A percentile compares a stretch with the other conserved stretches of the same genome.
Conservation (phyloP, 2,888 invertebrate genomes). For the Cetonia aurata region DNA sequence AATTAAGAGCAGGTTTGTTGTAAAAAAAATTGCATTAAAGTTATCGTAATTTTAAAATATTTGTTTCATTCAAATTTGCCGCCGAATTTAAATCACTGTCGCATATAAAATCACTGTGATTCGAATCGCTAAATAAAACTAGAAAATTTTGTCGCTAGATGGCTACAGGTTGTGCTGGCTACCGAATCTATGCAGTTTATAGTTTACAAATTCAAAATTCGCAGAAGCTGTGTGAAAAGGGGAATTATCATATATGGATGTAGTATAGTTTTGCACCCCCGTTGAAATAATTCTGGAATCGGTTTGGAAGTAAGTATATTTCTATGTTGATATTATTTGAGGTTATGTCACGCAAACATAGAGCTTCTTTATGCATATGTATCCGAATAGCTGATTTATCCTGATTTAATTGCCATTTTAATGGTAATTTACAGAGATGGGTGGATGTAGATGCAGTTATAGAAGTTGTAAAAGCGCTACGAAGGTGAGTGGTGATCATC, state of each 20-base stretch:
- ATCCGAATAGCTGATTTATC: not conserved
- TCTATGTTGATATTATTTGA: not conserved
- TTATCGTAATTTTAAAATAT: slow-evolving; percentile 40
- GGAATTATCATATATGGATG: too few relatives aligned
- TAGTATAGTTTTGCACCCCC: too few relatives aligned
- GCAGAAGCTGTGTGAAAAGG: too few relatives aligned
- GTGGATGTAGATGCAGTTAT: slow-evolving; percentile 73
- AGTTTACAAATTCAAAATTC: not conserved
- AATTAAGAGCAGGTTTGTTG: slow-evolving; percentile 30
- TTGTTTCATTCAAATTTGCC: slow-evolving; percentile 21
- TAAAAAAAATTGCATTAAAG: slow-evolving; percentile 44
- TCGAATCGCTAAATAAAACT: not conserved
- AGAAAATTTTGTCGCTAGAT: not conserved
- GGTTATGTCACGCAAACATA: slow-evolving; percentile 9
- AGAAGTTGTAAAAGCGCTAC: slow-evolving; percentile 69
- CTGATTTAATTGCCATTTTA: not conserved
- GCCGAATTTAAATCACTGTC: slow-evolving; percentile 7
- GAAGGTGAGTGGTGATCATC: slow-evolving; percentile 66
- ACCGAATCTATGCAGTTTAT: not conserved
- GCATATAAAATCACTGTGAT: too few relatives aligned
- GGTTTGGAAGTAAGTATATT: not conserved
- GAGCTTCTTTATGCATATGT: not conserved
- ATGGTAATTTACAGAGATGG: slow-evolving; percentile 65
- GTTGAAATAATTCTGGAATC: not conserved
- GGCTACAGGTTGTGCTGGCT: slow-evolving; percentile 5